Conservation (phyloP, 2,888 invertebrate genomes). For the Drosophila fungiperda region DNA sequence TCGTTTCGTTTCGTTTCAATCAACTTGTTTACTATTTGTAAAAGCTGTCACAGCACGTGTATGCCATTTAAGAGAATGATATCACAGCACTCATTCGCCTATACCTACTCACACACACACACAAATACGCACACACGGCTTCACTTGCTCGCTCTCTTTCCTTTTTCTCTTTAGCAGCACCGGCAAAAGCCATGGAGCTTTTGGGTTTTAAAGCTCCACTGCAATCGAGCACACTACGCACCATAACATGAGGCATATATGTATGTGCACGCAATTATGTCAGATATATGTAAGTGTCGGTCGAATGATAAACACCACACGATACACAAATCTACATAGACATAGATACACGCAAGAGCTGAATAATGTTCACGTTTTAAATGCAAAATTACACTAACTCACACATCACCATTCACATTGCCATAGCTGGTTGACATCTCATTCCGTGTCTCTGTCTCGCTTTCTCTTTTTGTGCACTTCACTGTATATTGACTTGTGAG, state of each 20-base stretch:
- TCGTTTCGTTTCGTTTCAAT: slow-evolving; percentile 46
- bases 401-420: slow-evolving; percentile 9
- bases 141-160: slow-evolving; percentile 23
- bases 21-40: slow-evolving; percentile 71
- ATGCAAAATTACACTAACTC: slow-evolving; percentile 33
- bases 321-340: slow-evolving; percentile 16
- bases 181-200: slow-evolving; percentile 66
- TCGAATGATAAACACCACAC: slow-evolving; percentile 31
- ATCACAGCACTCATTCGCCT: not conserved
- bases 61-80: slow-evolving; percentile 40
- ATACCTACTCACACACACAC: not conserved
- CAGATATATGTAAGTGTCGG: slow-evolving; percentile 65
- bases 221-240: slow-evolving; percentile 68
- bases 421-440: slow-evolving; percentile 19
- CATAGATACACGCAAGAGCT: slow-evolving; percentile 19
- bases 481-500: not conserved
- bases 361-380: slow-evolving; percentile 2
- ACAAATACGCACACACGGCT: slow-evolving; percentile 5
- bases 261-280: slow-evolving; percentile 54
- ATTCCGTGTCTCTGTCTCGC: not conserved
- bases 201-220: slow-evolving; percentile 65
- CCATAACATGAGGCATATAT: slow-evolving; percentile 58
- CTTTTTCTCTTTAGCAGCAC: slow-evolving; percentile 66
- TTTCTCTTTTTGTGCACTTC: not conserved
- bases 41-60: slow-evolving; percentile 70